Conservation (phyloP, 2,888 invertebrate species). For the Spodoptera littoralis region DNA sequence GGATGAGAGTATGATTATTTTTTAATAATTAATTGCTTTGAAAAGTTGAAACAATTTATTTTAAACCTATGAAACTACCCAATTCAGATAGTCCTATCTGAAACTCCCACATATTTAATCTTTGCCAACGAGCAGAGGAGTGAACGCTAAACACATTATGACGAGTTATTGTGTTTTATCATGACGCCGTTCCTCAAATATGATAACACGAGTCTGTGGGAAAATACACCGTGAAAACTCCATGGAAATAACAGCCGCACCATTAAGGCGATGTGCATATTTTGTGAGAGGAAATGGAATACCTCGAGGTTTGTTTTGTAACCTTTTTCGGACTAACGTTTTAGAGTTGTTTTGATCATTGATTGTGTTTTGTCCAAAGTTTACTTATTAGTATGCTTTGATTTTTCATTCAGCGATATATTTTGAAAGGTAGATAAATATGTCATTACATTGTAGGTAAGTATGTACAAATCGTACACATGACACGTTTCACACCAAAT, state of each 20-base stretch:
- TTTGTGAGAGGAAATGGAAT: constrained; percentile 57
- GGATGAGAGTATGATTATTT: too few species aligned
- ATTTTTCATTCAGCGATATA: neutral
- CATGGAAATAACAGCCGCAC: constrained; percentile 65
- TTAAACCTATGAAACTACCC: too few species aligned
- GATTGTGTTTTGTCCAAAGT: neutral
- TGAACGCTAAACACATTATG: constrained; percentile 80
- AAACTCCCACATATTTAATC: constrained; percentile 56
- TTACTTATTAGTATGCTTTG: neutral
- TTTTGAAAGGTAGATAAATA: neutral
- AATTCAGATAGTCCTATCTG: constrained; percentile 16
- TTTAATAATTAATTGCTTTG: too few species aligned
- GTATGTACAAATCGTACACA: too few species aligned
- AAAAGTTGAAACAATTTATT: too few species aligned
- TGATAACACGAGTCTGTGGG: constrained; percentile 65
- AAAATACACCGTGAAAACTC: constrained; percentile 66
- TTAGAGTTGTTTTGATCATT: constrained; percentile 15
- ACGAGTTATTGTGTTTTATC: constrained; percentile 74
- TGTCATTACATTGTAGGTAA: neutral
- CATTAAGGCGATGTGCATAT: constrained; percentile 67
- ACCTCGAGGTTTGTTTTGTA: constrained; percentile 31
- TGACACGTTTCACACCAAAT: too few species aligned
- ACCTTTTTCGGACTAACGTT: constrained; percentile 21
- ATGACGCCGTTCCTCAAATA: constrained; percentile 66
- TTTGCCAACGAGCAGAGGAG: constrained; percentile 64